phyloP scores from a whole-genome alignment of 1,140 invertebrate species.

The Ostrea edulis region DNA sequence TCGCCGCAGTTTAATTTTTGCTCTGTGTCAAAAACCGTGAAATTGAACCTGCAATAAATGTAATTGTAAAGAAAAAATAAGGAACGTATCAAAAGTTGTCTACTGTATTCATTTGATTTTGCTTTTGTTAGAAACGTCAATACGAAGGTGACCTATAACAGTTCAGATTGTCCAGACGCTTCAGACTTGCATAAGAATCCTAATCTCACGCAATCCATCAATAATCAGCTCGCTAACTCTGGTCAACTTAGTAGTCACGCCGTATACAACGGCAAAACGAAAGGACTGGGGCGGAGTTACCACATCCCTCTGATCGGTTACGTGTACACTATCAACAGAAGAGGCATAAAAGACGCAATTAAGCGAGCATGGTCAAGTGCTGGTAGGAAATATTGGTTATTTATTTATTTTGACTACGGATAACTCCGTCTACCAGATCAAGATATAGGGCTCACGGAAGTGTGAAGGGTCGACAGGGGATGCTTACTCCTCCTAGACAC shows the following conservation, averaged over 20 bases:
- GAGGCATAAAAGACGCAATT: background rate
- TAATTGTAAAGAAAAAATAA: background rate
- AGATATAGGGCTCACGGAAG: too few species aligned
- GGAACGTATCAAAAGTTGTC: too few species aligned
- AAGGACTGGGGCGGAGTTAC: background rate
- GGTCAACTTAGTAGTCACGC: background rate
- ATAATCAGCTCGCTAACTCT: background rate
- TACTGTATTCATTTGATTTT: background rate
- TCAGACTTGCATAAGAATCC: background rate
- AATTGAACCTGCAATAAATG: background rate
- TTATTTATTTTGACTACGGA: background rate
- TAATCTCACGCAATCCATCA: background rate
- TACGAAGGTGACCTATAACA: slow-evolving; percentile 18
- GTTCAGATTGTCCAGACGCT: background rate
- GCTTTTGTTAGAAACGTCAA: background rate
- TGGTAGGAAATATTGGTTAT: background rate
- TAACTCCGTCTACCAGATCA: too few species aligned
- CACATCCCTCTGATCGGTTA: slow-evolving; percentile 14
- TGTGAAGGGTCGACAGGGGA: too few species aligned
- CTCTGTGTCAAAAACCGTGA: too few species aligned
- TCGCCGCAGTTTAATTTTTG: too few species aligned
- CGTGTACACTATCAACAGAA: slow-evolving; percentile 19
- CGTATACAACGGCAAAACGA: background rate
- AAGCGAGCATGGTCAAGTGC: slow-evolving; percentile 25
- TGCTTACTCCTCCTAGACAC: too few species aligned